Conservation (phyloP, 2,888 invertebrate species). For the Hypomecis atomaria region DNA sequence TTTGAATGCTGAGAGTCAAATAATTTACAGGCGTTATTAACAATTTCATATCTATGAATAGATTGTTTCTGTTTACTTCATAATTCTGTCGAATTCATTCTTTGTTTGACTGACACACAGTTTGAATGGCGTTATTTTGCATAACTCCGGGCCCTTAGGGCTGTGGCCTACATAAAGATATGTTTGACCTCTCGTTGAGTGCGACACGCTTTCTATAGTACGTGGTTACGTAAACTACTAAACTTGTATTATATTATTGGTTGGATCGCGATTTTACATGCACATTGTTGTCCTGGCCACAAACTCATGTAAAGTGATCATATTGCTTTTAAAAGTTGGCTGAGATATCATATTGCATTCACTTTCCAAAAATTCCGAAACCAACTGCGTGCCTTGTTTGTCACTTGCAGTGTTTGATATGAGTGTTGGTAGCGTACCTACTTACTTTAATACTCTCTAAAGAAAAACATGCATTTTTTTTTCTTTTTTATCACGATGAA, state of each 20-base stretch:
- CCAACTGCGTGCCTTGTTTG: not conserved
- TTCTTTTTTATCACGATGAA: too few species aligned
- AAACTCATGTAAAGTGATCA: slow-evolving; percentile 21
- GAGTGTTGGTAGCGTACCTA: not conserved
- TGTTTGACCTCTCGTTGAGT: slow-evolving; percentile 44
- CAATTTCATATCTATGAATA: not conserved
- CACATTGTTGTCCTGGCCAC: slow-evolving; percentile 38
- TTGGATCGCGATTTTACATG: slow-evolving; percentile 43
- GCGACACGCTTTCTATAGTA: slow-evolving; percentile 49
- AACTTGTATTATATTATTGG: slow-evolving; percentile 34
- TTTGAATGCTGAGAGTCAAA: too few species aligned
- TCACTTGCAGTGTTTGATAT: not conserved
- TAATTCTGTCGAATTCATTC: not conserved
- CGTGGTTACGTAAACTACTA: slow-evolving; percentile 43
- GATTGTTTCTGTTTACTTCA: not conserved
- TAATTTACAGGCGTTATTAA: too few species aligned
- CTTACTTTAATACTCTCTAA: not conserved
- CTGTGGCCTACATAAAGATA: slow-evolving; percentile 41
- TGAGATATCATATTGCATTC: slow-evolving; percentile 11
- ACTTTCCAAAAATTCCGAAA: slow-evolving; percentile 23
- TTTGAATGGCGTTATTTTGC: slow-evolving; percentile 21
- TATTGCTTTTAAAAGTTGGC: slow-evolving; percentile 26
- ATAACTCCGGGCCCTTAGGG: slow-evolving; percentile 40
- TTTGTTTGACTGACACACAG: not conserved
- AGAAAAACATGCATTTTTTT: too few species aligned